phyloP scores from a whole-genome alignment of 2,888 invertebrate species.

The Julus scandinavius region DNA sequence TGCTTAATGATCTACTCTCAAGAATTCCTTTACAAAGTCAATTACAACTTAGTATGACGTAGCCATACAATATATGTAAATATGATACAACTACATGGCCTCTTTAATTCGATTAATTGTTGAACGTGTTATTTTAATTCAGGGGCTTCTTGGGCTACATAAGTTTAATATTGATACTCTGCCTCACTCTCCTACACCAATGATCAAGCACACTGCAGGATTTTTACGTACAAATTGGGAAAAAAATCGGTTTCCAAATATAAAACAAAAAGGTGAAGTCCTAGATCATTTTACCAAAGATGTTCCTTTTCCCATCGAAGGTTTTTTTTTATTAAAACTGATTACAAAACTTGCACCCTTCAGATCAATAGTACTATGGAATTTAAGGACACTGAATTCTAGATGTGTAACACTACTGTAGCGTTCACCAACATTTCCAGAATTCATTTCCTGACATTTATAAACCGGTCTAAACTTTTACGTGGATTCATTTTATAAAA shows the following conservation, averaged over 20 bases:
- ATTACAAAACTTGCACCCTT: no score
- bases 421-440: background rate
- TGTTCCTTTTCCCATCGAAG: no score
- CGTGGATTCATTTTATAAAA: background rate
- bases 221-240: no score
- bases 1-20: constrained; percentile 1
- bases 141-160: background rate
- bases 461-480: background rate
- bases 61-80: background rate
- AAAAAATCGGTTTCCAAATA: no score
- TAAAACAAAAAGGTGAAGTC: no score
- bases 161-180: background rate
- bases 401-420: no score
- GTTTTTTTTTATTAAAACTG: no score
- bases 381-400: no score
- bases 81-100: background rate
- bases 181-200: background rate
- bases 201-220: no score
- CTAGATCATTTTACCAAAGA: no score
- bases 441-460: background rate
- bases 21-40: constrained; percentile 10
- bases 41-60: background rate
- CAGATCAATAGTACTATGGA: no score
- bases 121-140: constrained; percentile 1
- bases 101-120: background rate